Base-by-base conservation (phyloP, 1,140 invertebrate species). In the Parasteatoda tepidariorum region DNA sequence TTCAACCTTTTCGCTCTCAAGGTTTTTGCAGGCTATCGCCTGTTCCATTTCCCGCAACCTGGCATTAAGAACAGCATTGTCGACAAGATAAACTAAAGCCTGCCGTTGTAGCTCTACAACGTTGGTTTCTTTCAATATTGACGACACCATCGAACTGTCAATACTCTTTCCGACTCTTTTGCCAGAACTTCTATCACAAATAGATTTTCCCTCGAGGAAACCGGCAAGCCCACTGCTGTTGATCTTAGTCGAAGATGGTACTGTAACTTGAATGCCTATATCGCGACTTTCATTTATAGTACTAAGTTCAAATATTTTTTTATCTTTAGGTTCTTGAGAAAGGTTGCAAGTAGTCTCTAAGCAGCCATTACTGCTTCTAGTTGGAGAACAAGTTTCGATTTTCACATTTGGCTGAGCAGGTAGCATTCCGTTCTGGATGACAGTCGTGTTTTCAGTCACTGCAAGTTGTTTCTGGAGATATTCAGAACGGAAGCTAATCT, bases 91-190 rank as follows among this genome's bases (percentile, higher is more conserved):
- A 13, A 92, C 93, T 82, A 96, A 92, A 28, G 96, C 90, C 90
- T 96, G 94, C 75, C 94, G 92, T 88, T 95, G 94, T 83, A 96
- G 91, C 88, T 95, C 94, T 34, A 95, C 88, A 3, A 93, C 93
- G 89, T 94, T 94, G 57, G 92, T 92, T 90, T 96, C 94, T 67
- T 92, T 91, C 57, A 96, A 91, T 88, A 96, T 95, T 87, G 95
- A 94, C 84, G 93, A 91, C 87, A 96, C 93, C 88, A 95, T 94
- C 82, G 91, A 92, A 34, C 86, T 87, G 24, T 76, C 73, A n/a
- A 75, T 70, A 13, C 66, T 61, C 28, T 78, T 75, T 9, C 28
- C 28, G 3, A 31, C 24, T 55, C n/a, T 64, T 26, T 57, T 83
- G 15, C 28, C 64, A 11, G 55, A 7, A 22, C 22, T 28, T 57